These are phyloP conservation scores for Phalacrocorax pelagicus DNA, from an alignment of 2,113 vertebrate species.

Conservation along the genomic window DNA sequence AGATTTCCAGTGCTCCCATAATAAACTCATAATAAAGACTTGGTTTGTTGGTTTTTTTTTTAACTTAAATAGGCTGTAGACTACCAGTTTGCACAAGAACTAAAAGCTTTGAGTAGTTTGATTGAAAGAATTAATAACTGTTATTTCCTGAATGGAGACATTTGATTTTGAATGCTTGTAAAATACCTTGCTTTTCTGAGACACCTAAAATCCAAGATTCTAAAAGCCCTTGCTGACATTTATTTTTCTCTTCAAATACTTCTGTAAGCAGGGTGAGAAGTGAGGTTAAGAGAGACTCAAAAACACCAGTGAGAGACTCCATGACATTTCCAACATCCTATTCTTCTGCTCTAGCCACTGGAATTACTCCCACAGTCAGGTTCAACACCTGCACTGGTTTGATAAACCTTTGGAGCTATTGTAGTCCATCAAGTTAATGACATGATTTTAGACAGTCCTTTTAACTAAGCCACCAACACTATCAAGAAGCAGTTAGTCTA, in stretches of 20 bases:
- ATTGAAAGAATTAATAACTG: conserved; percentile 37
- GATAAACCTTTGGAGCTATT: conserved; percentile 35
- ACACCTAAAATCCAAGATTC: background rate
- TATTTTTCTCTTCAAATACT: background rate
- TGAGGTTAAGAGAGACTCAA: conserved; percentile 42
- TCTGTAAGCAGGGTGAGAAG: background rate
- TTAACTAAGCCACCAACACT: conserved; percentile 12
- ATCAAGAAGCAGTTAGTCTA: conserved; percentile 20
- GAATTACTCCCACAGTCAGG: background rate
- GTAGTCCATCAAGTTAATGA: conserved; percentile 32
- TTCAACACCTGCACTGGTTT: background rate
- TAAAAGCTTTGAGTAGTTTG: background rate
- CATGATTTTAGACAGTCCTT: background rate
- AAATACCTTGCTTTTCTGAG: background rate
- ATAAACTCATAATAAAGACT: background rate
- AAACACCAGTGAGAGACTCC: background rate
- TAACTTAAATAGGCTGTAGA: background rate
- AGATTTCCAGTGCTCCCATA: background rate
- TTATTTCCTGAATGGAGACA: conserved; percentile 36
- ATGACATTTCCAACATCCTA: conserved; percentile 21
- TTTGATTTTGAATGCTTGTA: background rate
- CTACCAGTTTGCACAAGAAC: background rate
- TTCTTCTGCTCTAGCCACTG: background rate
- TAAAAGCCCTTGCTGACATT: conserved; percentile 24
- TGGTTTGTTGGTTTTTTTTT: background rate